Percentiles rank a stretch among this genome's conserved stretches.
Evolutionary conservation across 2,797 vertebrate genomes (phyloP).

Genomic region (Fratercula arctica): DNA sequence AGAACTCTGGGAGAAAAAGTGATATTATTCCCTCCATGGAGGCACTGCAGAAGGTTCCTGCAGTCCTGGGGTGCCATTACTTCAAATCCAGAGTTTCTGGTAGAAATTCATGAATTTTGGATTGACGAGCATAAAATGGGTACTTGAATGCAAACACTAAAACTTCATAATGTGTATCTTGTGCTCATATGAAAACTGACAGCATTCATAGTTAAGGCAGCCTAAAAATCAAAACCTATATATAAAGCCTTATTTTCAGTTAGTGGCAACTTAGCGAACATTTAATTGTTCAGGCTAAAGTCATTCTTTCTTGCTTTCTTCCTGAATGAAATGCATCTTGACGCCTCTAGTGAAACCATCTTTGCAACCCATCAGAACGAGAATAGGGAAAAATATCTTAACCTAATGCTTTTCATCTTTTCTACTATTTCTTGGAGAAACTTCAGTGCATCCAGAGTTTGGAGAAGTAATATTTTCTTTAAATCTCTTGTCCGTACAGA

Average conservation of each 20-base stretch:
- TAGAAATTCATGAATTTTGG: not conserved
- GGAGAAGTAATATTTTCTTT: not conserved
- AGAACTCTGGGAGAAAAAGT: not conserved
- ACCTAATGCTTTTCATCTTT: not conserved
- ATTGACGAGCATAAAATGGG: not conserved
- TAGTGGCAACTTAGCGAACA: not conserved
- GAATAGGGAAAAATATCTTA: not conserved
- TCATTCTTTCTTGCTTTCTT: not conserved
- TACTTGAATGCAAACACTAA: not conserved
- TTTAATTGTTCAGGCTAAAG: not conserved
- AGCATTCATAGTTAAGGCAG: not conserved
- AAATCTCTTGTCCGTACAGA: not conserved
- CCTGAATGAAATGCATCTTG: not conserved
- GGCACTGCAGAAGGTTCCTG: not conserved
- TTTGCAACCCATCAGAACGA: not conserved
- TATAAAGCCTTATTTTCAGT: not conserved
- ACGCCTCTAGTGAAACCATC: not conserved
- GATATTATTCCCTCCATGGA: not conserved
- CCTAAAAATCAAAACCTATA: not conserved
- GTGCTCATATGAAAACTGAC: not conserved
- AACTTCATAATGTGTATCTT: not conserved
- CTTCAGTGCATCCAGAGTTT: not conserved
- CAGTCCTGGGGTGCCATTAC: not conserved
- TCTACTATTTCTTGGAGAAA: not conserved
- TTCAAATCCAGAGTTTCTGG: slow-evolving; percentile 16